A percentile compares a stretch with the other conserved stretches of the same genome.
Evolutionary conservation across 2,888 invertebrate species (phyloP).

Genomic region (Nomada hirtipes): DNA sequence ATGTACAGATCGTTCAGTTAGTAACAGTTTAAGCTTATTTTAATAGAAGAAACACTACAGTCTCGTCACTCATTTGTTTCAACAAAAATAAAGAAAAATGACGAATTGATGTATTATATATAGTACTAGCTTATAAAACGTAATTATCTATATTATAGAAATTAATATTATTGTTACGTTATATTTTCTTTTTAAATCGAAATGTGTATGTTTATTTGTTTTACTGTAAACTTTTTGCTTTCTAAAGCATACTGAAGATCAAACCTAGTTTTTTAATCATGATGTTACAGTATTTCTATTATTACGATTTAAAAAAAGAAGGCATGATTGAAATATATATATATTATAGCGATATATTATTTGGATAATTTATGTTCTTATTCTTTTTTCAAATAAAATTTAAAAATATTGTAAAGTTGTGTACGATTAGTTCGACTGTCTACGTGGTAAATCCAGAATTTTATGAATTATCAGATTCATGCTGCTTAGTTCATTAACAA

Average conservation of each 20-base stretch:
- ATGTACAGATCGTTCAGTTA: neutral
- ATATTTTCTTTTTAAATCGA: constrained; percentile 52
- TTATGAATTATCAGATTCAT: neutral
- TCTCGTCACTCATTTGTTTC: neutral
- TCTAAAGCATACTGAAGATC: constrained; percentile 31
- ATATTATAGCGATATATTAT: constrained; percentile 71
- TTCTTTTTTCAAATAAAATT: constrained; percentile 79
- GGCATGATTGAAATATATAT: constrained; percentile 71
- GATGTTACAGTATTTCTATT: constrained; percentile 68
- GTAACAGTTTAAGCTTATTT: too few species aligned
- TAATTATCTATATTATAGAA: constrained; percentile 59
- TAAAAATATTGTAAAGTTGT: constrained; percentile 55
- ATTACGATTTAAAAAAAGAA: constrained; percentile 59
- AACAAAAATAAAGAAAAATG: neutral
- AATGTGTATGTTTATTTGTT: constrained; percentile 51
- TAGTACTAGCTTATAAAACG: constrained; percentile 43
- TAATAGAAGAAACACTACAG: neutral
- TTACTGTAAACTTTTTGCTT: constrained; percentile 58
- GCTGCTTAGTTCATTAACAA: neutral
- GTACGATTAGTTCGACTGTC: constrained; percentile 1
- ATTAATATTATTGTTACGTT: constrained; percentile 66
- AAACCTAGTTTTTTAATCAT: constrained; percentile 43
- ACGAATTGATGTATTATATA: constrained; percentile 12
- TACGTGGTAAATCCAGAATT: neutral
- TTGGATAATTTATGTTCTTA: constrained; percentile 79